Percentiles rank a stretch among this genome's conserved stretches.
Conservation (phyloP, 1,140 invertebrate species). For the Oppia nitens region DNA sequence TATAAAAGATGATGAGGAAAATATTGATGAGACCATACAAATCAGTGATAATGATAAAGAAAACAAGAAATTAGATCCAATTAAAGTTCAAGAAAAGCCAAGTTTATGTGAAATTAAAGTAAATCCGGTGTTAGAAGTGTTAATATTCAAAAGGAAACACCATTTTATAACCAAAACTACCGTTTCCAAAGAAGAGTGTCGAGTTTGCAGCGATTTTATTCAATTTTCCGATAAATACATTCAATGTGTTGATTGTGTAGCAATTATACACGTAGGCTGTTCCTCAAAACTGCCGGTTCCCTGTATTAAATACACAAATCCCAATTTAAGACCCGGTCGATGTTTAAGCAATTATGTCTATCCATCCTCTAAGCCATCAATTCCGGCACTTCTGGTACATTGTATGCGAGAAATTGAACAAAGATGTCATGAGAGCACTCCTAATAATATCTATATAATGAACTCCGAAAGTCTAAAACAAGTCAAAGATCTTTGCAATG, state of each 20-base stretch:
- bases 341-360: conserved; percentile 5
- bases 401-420: conserved; percentile 1
- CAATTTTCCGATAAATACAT: conserved; percentile 7
- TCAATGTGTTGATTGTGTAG: conserved; percentile 5
- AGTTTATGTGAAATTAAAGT: background rate
- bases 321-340: conserved; percentile 2
- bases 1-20: no score
- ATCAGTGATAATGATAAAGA: no score
- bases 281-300: background rate
- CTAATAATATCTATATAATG: background rate
- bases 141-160: background rate
- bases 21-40: no score
- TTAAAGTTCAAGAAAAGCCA: no score
- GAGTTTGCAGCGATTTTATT: background rate
- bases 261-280: background rate
- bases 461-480: conserved; percentile 1
- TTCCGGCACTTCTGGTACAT: conserved; percentile 5
- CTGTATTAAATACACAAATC: conserved; percentile 5
- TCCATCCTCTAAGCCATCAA: background rate
- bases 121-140: background rate
- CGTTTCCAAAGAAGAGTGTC: background rate
- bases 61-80: no score
- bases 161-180: background rate
- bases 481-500: conserved; percentile 8
- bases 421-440: background rate